Evolutionary conservation across 2,888 invertebrate species (phyloP), one percentile per base, ranked within the genome.

Genomic region (Tanypteryx hageni): DNA sequence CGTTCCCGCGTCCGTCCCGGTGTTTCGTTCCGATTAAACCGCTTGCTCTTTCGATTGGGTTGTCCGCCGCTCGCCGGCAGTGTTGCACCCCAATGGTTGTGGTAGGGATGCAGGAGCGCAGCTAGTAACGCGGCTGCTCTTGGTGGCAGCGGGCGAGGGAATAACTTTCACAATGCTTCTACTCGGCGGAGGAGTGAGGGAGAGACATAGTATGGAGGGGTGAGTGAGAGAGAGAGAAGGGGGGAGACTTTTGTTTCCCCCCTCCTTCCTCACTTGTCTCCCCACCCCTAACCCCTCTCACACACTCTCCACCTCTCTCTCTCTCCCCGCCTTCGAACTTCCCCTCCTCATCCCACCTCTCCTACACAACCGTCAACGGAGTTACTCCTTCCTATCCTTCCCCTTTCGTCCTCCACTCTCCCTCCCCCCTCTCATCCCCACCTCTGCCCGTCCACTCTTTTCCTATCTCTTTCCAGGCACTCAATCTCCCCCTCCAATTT

Each of bases 111-210:
- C 89, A 27, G 76, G 76, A 76, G 76, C 22, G 76, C 76, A 76
- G 89, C 89, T 18, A 27, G 14, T 18, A 31, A 86, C 31, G 85
- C 57, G 89, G 89, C 89, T 64, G 61, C 89, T 89, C 89, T 89
- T 58, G 44, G n/a, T 89, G 89, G 68, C 89, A 89, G 89, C 89
- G 89, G 89, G n/a, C 89, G 89, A 89, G 64, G 89, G 89, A 89
- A 89, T 89, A 89, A 89, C 89, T 89, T 89, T 89, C 89, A 89
- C 89, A 89, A 89, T 89, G 61, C 61, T 44, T 44, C 89, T 27
- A 59, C 59, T 59, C 85, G 27, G 8, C 85, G 22, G 61, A 61
- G 61, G 82, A 31, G 86, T 31, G 86, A 58, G 61, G 16, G 61
- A 44, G 82, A 82, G 82, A 18, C 31, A 16, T 44, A 1, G 11